Conservation (phyloP, 2,888 invertebrate species). For the Pyrocoelia pectoralis region DNA sequence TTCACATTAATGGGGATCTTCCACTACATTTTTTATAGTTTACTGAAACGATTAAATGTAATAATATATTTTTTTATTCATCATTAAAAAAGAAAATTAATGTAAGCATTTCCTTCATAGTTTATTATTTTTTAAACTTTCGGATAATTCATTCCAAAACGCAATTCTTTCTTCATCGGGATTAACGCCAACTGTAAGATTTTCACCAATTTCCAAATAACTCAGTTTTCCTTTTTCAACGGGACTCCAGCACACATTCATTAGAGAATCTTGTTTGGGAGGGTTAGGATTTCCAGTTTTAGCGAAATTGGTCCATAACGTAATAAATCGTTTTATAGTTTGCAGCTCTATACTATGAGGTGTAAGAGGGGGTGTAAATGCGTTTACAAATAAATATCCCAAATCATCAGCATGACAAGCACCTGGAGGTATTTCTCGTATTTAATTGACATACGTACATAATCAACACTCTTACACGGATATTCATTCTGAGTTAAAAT, state of each 20-base stretch:
- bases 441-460: too few relatives aligned
- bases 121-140: background rate
- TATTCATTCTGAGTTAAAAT: background rate
- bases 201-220: slow-evolving; percentile 44
- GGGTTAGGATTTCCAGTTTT: slow-evolving; percentile 39
- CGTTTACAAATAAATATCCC: slow-evolving; percentile 47
- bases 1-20: too few relatives aligned
- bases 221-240: slow-evolving; percentile 24
- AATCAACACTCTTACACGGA: too few relatives aligned
- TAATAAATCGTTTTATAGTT: slow-evolving; percentile 41
- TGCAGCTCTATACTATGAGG: slow-evolving; percentile 40
- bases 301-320: slow-evolving; percentile 49
- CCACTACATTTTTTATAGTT: too few relatives aligned
- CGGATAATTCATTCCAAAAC: slow-evolving; percentile 44
- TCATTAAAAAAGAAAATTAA: too few relatives aligned
- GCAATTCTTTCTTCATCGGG: slow-evolving; percentile 41
- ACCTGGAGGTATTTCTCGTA: slow-evolving; percentile 42
- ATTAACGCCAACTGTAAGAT: slow-evolving; percentile 39
- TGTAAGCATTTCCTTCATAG: background rate
- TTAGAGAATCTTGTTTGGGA: slow-evolving; percentile 22
- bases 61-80: too few relatives aligned
- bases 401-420: slow-evolving; percentile 48
- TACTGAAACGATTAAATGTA: too few relatives aligned
- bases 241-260: slow-evolving; percentile 39
- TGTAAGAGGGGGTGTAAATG: slow-evolving; percentile 34